Evolutionary conservation across 2,113 vertebrate species (phyloP).

Genomic region (Phalacrocorax carbo): DNA sequence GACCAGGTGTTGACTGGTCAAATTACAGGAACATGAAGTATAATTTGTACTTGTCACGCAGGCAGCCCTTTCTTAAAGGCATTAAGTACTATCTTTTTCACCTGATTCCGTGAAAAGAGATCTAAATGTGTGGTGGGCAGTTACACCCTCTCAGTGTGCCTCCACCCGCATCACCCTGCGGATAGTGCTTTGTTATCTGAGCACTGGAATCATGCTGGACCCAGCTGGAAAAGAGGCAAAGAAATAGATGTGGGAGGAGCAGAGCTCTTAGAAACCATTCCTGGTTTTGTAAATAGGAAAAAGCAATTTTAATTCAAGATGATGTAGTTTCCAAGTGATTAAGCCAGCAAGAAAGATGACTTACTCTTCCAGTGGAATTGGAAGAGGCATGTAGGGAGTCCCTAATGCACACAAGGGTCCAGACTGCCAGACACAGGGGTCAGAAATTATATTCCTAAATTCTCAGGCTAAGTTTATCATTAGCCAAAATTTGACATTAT

Average conservation of each 20-base stretch:
- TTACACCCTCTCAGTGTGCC: background rate
- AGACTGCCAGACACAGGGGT: background rate
- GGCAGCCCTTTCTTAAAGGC: slow-evolving; percentile 29
- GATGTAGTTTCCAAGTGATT: slow-evolving; percentile 35
- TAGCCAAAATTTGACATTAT: background rate
- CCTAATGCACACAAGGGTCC: background rate
- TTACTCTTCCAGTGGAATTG: slow-evolving; percentile 32
- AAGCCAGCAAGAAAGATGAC: slow-evolving; percentile 16
- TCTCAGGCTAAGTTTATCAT: background rate
- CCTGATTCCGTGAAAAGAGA: slow-evolving; percentile 48
- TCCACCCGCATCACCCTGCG: background rate
- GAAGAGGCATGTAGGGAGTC: background rate
- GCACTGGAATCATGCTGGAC: slow-evolving; percentile 18
- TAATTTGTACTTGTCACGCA: slow-evolving; percentile 56
- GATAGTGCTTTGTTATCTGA: slow-evolving; percentile 37
- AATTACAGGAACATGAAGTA: slow-evolving; percentile 54
- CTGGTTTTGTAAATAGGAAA: slow-evolving; percentile 30
- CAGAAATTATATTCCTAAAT: slow-evolving; percentile 4
- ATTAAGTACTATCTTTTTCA: slow-evolving; percentile 45
- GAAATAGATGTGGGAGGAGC: background rate
- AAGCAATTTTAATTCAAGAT: slow-evolving; percentile 32
- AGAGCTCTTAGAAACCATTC: slow-evolving; percentile 31
- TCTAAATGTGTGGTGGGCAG: background rate
- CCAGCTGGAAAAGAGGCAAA: slow-evolving; percentile 26
- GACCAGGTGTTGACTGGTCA: slow-evolving; percentile 57